phyloP scores from a whole-genome alignment of 2,888 invertebrate species.

The Hypercompe scribonia region DNA sequence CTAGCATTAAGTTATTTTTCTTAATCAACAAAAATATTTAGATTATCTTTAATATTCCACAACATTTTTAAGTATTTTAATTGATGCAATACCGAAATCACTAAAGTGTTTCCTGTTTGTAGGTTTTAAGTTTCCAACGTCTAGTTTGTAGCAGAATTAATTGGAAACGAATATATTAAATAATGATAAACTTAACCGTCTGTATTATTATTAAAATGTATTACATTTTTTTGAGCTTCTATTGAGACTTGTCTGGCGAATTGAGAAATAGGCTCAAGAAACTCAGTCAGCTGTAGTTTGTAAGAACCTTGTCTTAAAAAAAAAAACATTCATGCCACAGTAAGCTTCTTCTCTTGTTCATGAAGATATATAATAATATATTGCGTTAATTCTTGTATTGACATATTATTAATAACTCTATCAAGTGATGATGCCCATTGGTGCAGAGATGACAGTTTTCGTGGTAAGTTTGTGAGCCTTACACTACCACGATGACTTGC shows the following conservation, averaged over 20 bases:
- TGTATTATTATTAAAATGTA: neutral
- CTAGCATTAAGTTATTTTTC: slow-evolving; percentile 50
- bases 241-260: neutral
- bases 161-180: neutral
- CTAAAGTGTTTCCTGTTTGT: neutral
- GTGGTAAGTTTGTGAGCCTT: too few species aligned
- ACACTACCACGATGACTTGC: too few species aligned
- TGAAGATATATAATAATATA: too few species aligned
- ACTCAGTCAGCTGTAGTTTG: neutral
- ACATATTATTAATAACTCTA: too few species aligned
- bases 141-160: neutral
- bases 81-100: neutral
- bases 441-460: too few species aligned
- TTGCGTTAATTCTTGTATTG: too few species aligned
- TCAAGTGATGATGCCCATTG: too few species aligned
- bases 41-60: slow-evolving; percentile 21
- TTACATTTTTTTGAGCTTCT: neutral
- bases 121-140: neutral
- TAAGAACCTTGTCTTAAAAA: neutral
- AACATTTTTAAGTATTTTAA: slow-evolving; percentile 11
- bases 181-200: neutral
- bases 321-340: too few species aligned
- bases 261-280: neutral
- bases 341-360: too few species aligned
- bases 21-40: slow-evolving; percentile 41